Evolutionary conservation across 2,888 invertebrate genomes (phyloP), one percentile per base, ranked within the genome.

Genomic region (Odontomyia ornata): DNA sequence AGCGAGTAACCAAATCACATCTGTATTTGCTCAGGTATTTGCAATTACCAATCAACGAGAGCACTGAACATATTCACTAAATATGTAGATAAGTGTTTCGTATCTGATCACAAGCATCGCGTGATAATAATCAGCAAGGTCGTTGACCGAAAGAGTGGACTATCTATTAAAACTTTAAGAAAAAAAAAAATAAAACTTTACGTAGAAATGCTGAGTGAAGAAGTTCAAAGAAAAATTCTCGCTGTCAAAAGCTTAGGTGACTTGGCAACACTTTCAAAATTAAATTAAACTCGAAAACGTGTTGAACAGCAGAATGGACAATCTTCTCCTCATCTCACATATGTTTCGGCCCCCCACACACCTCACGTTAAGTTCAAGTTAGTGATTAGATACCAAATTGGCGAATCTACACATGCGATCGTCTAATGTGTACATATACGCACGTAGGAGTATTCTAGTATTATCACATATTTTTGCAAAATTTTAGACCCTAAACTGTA

Each of bases 11-110:
- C 60, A 30, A 64, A 64, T 64, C 64, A 30, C 30, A 64, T 64
- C 64, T 30, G 64, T 64, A 1, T 64, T 28, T 30, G 30, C 27
- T 7, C 30, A 28, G 64, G 30, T 64, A 28, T 64, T 64, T 28
- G 27, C 64, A 64, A 64, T 64, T 28, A 64, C 30, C 64, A 64
- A 64, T 64, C 64, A 64, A 64, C 28, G 30, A 27, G 27, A 30
- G 64, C 64, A 64, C 9, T 30, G 30, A 27, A 30, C 30, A 11
- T 13, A 64, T 27, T 64, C 64, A n/a, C 27, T 30, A 64, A n/a
- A n/a, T 64, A 30, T 25, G 21, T 25, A 60, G 23, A 60, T 60
- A 28, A 64, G 30, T 64, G n/a, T 23, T 28, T 64, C 30, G 15
- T 28, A 30, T 64, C 64, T 11, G 64, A 64, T 64, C 28, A 36